Percentiles rank a stretch among this genome's conserved stretches.
These are phyloP conservation scores for Oostethus manadensis DNA, from an alignment of 2,113 vertebrate genomes.

Conservation along the genomic window DNA sequence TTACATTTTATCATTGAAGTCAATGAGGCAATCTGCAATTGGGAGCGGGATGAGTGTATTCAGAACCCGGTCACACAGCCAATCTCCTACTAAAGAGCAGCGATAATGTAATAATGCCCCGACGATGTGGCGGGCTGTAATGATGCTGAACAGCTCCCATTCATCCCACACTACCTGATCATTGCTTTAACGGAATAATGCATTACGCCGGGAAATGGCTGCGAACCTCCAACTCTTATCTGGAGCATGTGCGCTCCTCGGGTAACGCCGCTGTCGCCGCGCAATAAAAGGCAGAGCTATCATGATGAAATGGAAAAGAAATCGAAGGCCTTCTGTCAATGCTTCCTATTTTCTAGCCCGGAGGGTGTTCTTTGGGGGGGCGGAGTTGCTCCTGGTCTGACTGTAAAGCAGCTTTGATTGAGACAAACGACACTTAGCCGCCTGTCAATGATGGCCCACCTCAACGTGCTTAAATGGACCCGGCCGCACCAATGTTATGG, in stretches of 20 bases:
- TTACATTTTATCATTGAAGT: constrained; percentile 96
- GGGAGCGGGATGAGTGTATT: constrained; percentile 91
- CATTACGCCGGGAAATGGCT: constrained; percentile 80
- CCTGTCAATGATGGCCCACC: constrained; percentile 58
- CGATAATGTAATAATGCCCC: constrained; percentile 92
- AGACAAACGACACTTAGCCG: constrained; percentile 61
- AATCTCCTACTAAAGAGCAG: constrained; percentile 92
- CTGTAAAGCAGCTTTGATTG: constrained; percentile 59
- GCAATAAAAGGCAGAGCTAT: constrained; percentile 69
- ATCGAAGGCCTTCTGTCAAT: constrained; percentile 66
- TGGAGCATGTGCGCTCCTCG: constrained; percentile 64
- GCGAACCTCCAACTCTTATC: constrained; percentile 76
- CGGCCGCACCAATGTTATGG: constrained; percentile 60
- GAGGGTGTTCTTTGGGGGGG: constrained; percentile 50
- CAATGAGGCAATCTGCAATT: constrained; percentile 94
- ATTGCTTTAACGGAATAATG: constrained; percentile 85
- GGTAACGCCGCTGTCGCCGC: constrained; percentile 62
- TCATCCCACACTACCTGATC: constrained; percentile 91
- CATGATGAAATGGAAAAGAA: constrained; percentile 70
- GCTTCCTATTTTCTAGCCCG: constrained; percentile 52
- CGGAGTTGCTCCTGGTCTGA: constrained; percentile 8
- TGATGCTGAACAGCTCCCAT: constrained; percentile 91
- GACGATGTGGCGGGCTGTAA: constrained; percentile 89
- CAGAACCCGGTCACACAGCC: constrained; percentile 88
- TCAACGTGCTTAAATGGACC: constrained; percentile 64